These are phyloP conservation scores for Latrodectus geometricus DNA, from an alignment of 1,140 invertebrate species.

Conservation along the genomic window DNA sequence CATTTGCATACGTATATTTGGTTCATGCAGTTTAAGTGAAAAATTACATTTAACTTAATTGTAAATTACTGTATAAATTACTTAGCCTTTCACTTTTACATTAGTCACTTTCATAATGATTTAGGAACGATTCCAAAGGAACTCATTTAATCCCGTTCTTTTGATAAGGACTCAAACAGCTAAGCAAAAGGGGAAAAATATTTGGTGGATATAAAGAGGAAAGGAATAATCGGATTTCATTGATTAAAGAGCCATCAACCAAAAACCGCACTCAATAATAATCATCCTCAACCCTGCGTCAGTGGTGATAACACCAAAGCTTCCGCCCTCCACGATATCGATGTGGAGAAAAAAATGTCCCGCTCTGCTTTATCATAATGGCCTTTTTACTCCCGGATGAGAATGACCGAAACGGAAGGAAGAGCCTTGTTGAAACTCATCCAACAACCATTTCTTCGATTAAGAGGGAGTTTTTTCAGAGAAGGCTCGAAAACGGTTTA, in stretches of 20 bases:
- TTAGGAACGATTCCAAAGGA: constrained; percentile 13
- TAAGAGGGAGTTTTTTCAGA: no score
- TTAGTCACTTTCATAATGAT: constrained; percentile 19
- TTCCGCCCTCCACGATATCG: not conserved
- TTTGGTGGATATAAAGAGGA: not conserved
- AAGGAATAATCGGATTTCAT: constrained; percentile 47
- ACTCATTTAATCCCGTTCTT: not conserved
- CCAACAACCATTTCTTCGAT: no score
- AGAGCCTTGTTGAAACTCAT: no score
- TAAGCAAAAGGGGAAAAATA: constrained; percentile 4
- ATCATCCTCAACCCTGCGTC: constrained; percentile 5
- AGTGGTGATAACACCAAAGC: constrained; percentile 31
- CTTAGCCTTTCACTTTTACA: no score
- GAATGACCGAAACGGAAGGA: no score
- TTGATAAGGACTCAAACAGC: not conserved
- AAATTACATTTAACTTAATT: no score
- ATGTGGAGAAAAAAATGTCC: constrained; percentile 17
- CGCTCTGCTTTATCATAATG: not conserved
- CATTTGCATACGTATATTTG: no score
- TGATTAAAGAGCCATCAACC: constrained; percentile 47
- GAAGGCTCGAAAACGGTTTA: no score
- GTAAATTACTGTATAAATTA: no score
- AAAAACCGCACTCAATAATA: constrained; percentile 28
- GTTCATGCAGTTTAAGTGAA: no score
- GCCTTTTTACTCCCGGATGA: not conserved